A percentile compares a stretch with the other conserved stretches of the same genome.
phyloP scores from a whole-genome alignment of 1,140 invertebrate genomes.

The Rhynchophorus ferrugineus region DNA sequence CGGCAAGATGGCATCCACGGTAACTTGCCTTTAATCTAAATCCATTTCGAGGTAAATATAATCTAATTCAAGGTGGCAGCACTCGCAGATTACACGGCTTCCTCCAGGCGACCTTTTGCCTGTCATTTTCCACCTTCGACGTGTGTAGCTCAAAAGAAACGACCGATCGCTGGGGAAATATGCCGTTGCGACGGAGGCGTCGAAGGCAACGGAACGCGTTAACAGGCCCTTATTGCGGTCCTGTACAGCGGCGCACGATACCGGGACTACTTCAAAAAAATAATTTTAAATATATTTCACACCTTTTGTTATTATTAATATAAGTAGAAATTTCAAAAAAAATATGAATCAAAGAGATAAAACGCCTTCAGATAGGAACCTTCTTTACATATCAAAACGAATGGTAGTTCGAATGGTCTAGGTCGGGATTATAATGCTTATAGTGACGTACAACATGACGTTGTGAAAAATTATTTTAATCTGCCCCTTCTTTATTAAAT shows the following conservation, averaged over 20 bases:
- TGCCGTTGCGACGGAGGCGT: slow-evolving; percentile 22
- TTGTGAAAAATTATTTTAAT: too few species aligned
- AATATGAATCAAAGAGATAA: too few species aligned
- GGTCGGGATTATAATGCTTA: too few species aligned
- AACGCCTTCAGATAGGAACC: too few species aligned
- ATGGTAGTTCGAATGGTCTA: too few species aligned
- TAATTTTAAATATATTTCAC: too few species aligned
- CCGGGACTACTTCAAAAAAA: too few species aligned
- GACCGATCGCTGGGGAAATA: slow-evolving; percentile 35
- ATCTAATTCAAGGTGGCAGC: slow-evolving; percentile 19
- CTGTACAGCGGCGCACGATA: background rate
- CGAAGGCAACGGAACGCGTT: background rate
- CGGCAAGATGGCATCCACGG: background rate
- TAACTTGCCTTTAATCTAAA: background rate
- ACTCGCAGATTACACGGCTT: background rate
- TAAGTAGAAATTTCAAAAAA: too few species aligned
- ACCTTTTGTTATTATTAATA: too few species aligned
- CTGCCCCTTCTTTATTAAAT: too few species aligned
- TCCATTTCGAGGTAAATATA: slow-evolving; percentile 8
- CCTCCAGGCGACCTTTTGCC: slow-evolving; percentile 22
- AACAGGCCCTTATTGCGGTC: background rate
- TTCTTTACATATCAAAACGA: too few species aligned
- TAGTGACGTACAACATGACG: too few species aligned
- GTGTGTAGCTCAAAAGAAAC: slow-evolving; percentile 28
- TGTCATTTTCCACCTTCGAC: slow-evolving; percentile 27